A percentile compares a stretch with the other conserved stretches of the same genome.
Evolutionary conservation across 2,888 invertebrate genomes (phyloP).

Genomic region (Torymus texanus): DNA sequence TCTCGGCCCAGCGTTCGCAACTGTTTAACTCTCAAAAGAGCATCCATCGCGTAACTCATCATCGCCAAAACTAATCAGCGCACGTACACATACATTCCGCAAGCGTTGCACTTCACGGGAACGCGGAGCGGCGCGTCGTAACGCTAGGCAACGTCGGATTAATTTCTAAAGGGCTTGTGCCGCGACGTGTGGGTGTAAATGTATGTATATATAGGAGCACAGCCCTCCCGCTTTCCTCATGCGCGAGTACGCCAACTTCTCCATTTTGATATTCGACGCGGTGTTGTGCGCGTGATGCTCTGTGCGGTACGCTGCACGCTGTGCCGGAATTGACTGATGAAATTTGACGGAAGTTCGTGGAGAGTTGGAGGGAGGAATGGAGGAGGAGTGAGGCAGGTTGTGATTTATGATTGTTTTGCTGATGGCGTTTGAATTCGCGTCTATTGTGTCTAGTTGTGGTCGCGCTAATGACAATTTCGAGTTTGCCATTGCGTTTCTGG

Average conservation of each 20-base stretch:
- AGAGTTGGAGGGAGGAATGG: background rate
- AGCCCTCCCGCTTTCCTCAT: background rate
- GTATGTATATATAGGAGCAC: too few relatives aligned
- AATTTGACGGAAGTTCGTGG: conserved; percentile 18
- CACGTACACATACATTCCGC: background rate
- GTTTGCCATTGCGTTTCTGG: too few relatives aligned
- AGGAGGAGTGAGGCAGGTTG: background rate
- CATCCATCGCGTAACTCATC: conserved; percentile 21
- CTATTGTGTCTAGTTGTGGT: too few relatives aligned
- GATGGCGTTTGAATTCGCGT: conserved; percentile 1
- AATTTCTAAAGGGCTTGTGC: conserved; percentile 40
- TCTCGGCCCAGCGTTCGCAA: background rate
- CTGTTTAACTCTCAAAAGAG: conserved; percentile 31
- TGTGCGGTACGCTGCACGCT: background rate
- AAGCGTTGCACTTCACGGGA: background rate
- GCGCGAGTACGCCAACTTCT: background rate
- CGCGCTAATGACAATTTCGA: too few relatives aligned
- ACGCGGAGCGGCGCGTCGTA: conserved; percentile 7
- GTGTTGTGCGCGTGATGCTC: background rate
- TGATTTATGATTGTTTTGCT: background rate
- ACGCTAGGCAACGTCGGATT: conserved; percentile 37
- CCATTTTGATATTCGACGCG: conserved; percentile 23
- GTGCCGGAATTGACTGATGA: conserved; percentile 11
- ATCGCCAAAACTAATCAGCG: conserved; percentile 40
- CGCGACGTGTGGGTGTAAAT: too few relatives aligned